Percentiles rank a stretch among this genome's conserved stretches.
Conservation (phyloP, 2,113 vertebrate species). For the Apeltes quadracus region DNA sequence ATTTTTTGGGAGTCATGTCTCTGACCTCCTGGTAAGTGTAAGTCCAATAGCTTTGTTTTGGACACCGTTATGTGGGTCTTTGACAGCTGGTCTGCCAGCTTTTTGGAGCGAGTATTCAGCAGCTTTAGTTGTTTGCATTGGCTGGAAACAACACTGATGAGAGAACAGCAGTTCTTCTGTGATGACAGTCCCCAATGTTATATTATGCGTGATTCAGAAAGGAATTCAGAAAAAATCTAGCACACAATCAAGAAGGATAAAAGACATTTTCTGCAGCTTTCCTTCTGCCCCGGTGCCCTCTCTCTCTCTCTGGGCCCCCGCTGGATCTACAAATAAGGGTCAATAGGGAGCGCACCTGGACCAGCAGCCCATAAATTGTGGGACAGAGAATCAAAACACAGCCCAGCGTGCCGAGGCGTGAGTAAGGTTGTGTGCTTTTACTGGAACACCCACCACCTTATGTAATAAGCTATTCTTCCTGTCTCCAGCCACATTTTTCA, state of each 20-base stretch:
- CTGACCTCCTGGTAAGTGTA: not conserved
- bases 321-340: conserved; percentile 62
- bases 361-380: conserved; percentile 60
- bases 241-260: conserved; percentile 5
- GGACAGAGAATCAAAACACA: conserved; percentile 57
- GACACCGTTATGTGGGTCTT: not conserved
- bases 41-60: not conserved
- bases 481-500: conserved; percentile 63
- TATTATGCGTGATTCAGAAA: not conserved
- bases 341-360: conserved; percentile 63
- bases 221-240: not conserved
- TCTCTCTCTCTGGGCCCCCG: conserved; percentile 36
- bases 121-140: not conserved
- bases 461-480: conserved; percentile 69
- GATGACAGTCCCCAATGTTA: not conserved
- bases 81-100: not conserved
- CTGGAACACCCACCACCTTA: conserved; percentile 63
- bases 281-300: conserved; percentile 13
- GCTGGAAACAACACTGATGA: not conserved
- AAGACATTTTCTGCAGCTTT: conserved; percentile 13
- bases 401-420: conserved; percentile 40
- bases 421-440: conserved; percentile 69
- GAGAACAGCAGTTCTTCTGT: not conserved
- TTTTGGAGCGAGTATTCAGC: not conserved
- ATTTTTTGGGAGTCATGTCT: not conserved